Percentiles rank a stretch among this genome's conserved stretches.
Evolutionary conservation across 2,888 invertebrate species (phyloP).

Genomic region (Leptinotarsa tumamoca): DNA sequence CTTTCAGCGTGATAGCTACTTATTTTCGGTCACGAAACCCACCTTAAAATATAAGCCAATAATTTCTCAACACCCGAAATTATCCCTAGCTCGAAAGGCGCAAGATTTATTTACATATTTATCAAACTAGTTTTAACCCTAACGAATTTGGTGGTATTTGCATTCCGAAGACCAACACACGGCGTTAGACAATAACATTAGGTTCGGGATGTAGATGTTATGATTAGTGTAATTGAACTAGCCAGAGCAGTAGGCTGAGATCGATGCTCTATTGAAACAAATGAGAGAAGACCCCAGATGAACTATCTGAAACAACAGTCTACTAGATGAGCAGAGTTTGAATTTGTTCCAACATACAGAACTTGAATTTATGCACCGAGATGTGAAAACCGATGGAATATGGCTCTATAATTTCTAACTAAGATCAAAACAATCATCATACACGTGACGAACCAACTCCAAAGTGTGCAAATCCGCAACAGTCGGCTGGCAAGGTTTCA

Average conservation of each 20-base stretch:
- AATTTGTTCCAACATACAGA: too few relatives aligned
- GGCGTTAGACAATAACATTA: slow-evolving; percentile 1
- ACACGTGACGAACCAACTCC: too few relatives aligned
- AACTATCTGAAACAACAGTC: too few relatives aligned
- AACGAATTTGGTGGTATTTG: not conserved
- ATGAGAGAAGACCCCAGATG: too few relatives aligned
- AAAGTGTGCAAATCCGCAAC: too few relatives aligned
- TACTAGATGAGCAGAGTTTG: too few relatives aligned
- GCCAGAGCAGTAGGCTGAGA: not conserved
- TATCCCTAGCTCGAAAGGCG: slow-evolving; percentile 3
- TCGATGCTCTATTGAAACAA: too few relatives aligned
- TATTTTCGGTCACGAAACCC: slow-evolving; percentile 7
- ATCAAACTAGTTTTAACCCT: not conserved
- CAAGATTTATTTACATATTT: slow-evolving; percentile 11
- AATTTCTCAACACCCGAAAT: slow-evolving; percentile 10
- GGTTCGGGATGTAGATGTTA: not conserved
- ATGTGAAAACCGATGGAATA: too few relatives aligned
- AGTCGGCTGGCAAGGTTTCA: too few relatives aligned
- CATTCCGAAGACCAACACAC: not conserved
- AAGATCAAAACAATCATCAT: too few relatives aligned
- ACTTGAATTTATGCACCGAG: too few relatives aligned
- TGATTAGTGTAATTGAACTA: not conserved
- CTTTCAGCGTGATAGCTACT: not conserved
- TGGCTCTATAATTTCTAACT: too few relatives aligned
- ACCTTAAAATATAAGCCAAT: not conserved